phyloP scores from a whole-genome alignment of 2,797 vertebrate genomes.

The Anguilla anguilla region DNA sequence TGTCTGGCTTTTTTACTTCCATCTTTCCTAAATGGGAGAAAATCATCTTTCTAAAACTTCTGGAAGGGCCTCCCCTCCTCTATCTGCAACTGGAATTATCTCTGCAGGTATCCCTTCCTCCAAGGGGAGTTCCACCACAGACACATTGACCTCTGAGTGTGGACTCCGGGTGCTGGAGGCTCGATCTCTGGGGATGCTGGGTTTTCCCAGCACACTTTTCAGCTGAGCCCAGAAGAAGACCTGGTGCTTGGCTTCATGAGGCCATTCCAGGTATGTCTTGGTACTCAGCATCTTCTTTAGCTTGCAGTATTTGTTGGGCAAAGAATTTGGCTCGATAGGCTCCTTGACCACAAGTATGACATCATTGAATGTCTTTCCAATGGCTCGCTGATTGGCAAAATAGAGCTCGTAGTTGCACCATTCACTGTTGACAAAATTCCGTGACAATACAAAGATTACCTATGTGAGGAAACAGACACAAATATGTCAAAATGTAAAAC shows the following conservation, averaged over 20 bases:
- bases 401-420: conserved; percentile 91
- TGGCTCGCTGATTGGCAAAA: conserved; percentile 83
- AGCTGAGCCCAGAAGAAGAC: conserved; percentile 84
- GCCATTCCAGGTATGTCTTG: conserved; percentile 87
- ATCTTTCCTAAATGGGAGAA: background rate
- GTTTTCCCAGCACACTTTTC: conserved; percentile 73
- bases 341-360: conserved; percentile 83
- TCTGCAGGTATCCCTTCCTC: conserved; percentile 33
- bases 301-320: conserved; percentile 82
- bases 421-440: conserved; percentile 83
- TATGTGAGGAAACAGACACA: conserved; percentile 41
- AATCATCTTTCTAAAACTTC: conserved; percentile 4
- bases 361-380: conserved; percentile 77
- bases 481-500: conserved; percentile 20
- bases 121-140: conserved; percentile 40
- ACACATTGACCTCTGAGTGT: conserved; percentile 39
- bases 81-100: background rate
- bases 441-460: conserved; percentile 82
- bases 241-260: conserved; percentile 71
- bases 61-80: conserved; percentile 26
- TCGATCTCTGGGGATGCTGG: conserved; percentile 35
- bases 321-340: conserved; percentile 68
- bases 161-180: conserved; percentile 43
- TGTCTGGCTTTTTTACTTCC: conserved; percentile 38
- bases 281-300: conserved; percentile 81